These are phyloP conservation scores for Linurgus olivaceus DNA, from an alignment of 2,797 vertebrate genomes.

Conservation along the genomic window DNA sequence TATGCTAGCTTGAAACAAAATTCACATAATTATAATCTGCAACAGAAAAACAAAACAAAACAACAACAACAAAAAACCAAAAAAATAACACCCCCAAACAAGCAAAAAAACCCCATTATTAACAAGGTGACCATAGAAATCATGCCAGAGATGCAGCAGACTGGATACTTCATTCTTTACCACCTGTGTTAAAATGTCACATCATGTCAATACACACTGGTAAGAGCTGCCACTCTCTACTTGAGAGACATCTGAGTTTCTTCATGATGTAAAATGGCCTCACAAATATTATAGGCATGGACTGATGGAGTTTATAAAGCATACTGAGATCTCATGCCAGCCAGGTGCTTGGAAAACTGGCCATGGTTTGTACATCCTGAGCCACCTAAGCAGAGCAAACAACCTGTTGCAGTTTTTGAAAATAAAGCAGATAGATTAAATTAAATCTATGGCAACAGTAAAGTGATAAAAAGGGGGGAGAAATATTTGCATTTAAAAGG, in stretches of 20 bases:
- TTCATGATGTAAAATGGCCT: neutral
- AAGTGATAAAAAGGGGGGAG: neutral
- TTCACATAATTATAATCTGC: neutral
- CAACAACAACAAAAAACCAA: neutral
- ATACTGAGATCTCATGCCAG: neutral
- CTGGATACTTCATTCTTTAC: neutral
- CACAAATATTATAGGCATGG: neutral
- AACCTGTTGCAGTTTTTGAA: neutral
- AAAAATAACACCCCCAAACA: neutral
- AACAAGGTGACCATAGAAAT: neutral
- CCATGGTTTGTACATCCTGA: neutral
- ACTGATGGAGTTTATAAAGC: neutral
- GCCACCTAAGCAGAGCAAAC: neutral
- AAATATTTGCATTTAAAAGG: neutral
- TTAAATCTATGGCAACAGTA: neutral
- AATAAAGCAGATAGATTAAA: neutral
- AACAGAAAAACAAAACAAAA: neutral
- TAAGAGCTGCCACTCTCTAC: neutral
- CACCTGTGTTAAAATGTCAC: neutral
- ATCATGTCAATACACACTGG: rapidly evolving
- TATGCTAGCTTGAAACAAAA: neutral
- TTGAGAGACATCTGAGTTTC: neutral
- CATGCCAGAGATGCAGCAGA: neutral
- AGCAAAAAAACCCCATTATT: neutral
- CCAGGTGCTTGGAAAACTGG: neutral